Evolutionary conservation across 2,113 vertebrate genomes (phyloP), one percentile per base, ranked within the genome.

Genomic region (Salvelinus namaycush): DNA sequence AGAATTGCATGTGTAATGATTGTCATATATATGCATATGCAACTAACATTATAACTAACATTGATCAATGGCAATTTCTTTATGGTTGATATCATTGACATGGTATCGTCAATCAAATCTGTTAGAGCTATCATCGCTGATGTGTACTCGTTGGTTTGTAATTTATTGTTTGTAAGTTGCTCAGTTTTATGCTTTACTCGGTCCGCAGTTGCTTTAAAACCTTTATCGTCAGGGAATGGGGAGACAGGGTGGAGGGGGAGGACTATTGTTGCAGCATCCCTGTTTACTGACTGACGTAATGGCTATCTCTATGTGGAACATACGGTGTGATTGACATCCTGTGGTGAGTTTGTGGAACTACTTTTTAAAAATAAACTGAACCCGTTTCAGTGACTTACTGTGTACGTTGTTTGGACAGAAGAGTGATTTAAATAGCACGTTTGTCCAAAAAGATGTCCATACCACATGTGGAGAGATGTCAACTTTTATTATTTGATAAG

Each of bases 301-400:
- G 65, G 31, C 62, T 93, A 11, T 44, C 51, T 54, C 86, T 81
- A 74, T 91, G 88, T 92, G 88, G 78, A 87, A 87, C 83, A 84
- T 85, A 85, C 84, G 76, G 83, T 87, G 84, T 91, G 93, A 81
- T 90, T 89, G 91, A 91, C 90, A 93, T 92, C 91, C 57, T 91
- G 92, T 94, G 93, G 90, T 91, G 85, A 79, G 73, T 92, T 91
- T 89, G 76, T 93, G 93, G 92, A 91, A 90, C 78, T 91, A 88
- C 90, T 71, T 90, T 31, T 81, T 49, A 68, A 78, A 90, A 93
- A 92, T 92, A 92, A 91, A 93, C 26, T 75, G 65, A 88, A 85
- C 81, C 81, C 77, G 83, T 89, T 89, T 91, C 84, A 86, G 70
- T 82, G 78, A 73, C 34, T 26, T 39, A 9, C 24, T 13, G 62